Conservation (phyloP, 2,888 invertebrate species). For the Drosophila colorata region DNA sequence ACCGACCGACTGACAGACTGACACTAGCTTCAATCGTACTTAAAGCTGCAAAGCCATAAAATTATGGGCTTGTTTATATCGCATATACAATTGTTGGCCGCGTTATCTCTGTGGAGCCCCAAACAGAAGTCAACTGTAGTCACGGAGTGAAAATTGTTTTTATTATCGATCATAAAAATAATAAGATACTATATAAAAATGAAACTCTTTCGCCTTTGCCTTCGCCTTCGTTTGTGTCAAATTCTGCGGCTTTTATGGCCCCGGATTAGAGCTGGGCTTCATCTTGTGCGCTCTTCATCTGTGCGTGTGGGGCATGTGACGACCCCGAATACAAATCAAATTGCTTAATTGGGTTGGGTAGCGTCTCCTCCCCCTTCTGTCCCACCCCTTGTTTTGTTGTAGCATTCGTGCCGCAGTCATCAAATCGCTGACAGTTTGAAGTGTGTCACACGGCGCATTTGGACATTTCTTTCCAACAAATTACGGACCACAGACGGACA, state of each 20-base stretch:
- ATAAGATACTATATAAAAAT: conserved; percentile 22
- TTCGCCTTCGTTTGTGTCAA: conserved; percentile 42
- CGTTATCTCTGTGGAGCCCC: conserved; percentile 19
- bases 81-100: conserved; percentile 7
- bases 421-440: conserved; percentile 72
- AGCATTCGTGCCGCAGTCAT: conserved; percentile 41
- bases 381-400: no score
- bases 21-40: background rate
- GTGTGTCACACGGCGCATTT: conserved; percentile 65
- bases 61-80: conserved; percentile 2
- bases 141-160: conserved; percentile 74
- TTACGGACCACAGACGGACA: conserved; percentile 29
- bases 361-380: background rate
- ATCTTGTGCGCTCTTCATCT: conserved; percentile 12
- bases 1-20: conserved; percentile 3
- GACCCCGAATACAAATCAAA: conserved; percentile 61
- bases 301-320: conserved; percentile 50
- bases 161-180: conserved; percentile 68
- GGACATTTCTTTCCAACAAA: conserved; percentile 61
- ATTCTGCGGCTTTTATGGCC: conserved; percentile 44
- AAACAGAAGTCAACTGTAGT: conserved; percentile 60
- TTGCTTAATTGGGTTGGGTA: conserved; percentile 72
- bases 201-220: conserved; percentile 21
- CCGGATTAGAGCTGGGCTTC: conserved; percentile 39
- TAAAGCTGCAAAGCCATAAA: background rate